Evolutionary conservation across 2,888 invertebrate species (phyloP).

Genomic region (Aporophyla lueneburgensis): DNA sequence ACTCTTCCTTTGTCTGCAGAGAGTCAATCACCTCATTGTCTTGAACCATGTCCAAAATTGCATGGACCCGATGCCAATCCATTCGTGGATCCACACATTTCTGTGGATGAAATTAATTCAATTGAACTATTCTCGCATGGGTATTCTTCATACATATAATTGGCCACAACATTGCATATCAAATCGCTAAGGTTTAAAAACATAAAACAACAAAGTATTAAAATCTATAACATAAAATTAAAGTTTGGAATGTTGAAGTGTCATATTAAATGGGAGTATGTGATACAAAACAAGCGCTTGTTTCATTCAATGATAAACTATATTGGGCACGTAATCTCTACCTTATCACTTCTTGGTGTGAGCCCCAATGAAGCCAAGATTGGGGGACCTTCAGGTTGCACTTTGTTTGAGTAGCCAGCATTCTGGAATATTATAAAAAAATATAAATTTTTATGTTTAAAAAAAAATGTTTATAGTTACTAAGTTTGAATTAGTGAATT

Average conservation of each 20-base stretch:
- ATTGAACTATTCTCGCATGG: constrained; percentile 84
- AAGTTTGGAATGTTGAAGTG: constrained; percentile 65
- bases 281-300: constrained; percentile 57
- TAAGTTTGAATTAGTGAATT: not conserved
- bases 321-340: constrained; percentile 77
- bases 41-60: constrained; percentile 87
- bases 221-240: constrained; percentile 20
- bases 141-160: constrained; percentile 51
- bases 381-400: constrained; percentile 89
- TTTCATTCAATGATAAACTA: constrained; percentile 63
- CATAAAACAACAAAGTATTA: constrained; percentile 4
- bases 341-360: constrained; percentile 90
- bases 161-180: constrained; percentile 36
- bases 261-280: constrained; percentile 71
- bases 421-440: constrained; percentile 78
- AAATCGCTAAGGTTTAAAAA: constrained; percentile 26
- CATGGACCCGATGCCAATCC: constrained; percentile 89
- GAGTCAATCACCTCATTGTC: constrained; percentile 86
- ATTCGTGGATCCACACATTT: constrained; percentile 88
- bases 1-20: constrained; percentile 84
- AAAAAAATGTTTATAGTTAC: not conserved
- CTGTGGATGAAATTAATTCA: constrained; percentile 89
- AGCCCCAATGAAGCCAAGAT: constrained; percentile 89
- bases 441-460: constrained; percentile 1
- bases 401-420: constrained; percentile 77